phyloP scores from a whole-genome alignment of 2,113 vertebrate genomes.

The Sinocyclocheilus grahami region DNA sequence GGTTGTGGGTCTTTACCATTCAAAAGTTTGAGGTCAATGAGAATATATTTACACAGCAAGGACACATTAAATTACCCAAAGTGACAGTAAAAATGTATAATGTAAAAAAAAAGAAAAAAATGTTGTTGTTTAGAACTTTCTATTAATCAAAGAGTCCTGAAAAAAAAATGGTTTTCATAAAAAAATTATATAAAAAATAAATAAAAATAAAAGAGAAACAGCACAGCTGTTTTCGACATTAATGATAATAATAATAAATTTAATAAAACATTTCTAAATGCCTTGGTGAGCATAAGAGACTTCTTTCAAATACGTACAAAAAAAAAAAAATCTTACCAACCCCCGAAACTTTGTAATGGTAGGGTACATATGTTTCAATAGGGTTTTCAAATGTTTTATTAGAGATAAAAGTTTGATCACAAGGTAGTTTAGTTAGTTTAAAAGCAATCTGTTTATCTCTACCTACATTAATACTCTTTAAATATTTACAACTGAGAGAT shows the following conservation, averaged over 20 bases:
- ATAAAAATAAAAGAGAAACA: background rate
- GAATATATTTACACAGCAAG: background rate
- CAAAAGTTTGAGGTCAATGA: background rate
- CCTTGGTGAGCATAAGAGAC: background rate
- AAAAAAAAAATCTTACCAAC: background rate
- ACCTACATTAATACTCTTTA: background rate
- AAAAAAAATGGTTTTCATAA: no score
- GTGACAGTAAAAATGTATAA: no score
- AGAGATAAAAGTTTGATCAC: background rate
- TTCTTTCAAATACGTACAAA: background rate
- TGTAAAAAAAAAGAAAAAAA: no score
- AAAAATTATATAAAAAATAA: no score
- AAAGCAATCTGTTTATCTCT: background rate
- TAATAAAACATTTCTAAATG: background rate
- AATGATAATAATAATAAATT: background rate
- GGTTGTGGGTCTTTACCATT: background rate
- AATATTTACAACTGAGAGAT: conserved; percentile 14
- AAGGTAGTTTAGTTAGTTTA: background rate
- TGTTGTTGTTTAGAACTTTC: no score
- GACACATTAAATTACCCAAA: background rate
- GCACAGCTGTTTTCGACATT: background rate
- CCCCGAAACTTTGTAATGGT: background rate
- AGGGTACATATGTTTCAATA: background rate
- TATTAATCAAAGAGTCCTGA: no score
- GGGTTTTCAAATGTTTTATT: background rate